Evolutionary conservation across 2,113 vertebrate genomes (phyloP), one percentile per base, ranked within the genome.

Genomic region (Herpetotheres cachinnans): DNA sequence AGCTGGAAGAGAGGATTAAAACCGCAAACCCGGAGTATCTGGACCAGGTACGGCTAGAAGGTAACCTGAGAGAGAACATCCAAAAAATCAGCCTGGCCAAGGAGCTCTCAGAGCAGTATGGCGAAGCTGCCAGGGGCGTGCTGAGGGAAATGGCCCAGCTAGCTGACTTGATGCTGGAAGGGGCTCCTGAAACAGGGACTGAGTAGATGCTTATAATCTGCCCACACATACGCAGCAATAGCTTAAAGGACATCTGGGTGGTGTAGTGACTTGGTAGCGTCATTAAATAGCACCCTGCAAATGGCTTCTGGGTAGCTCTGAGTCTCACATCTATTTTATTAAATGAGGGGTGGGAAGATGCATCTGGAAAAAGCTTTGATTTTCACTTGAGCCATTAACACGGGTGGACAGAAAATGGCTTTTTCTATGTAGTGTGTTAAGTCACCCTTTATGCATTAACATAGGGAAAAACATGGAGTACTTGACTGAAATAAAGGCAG

Each of bases 21-120:
- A 36, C 34, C 2, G 49, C 54, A 16, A 96, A 97, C 20, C 42
- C 15, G 3, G 97, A 77, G 12, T 94, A 96, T 85, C 98, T 98
- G 95, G 98, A 98, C 38, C 96, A 80, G 76, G 80, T 83, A 50
- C 80, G 97, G 54, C 93, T 98, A 6, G 70, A 63, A 38, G 92
- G 85, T 49, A 98, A 98, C 73, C 96, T 98, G 80, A 87, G 93
- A 77, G 97, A 97, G 80, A 98, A 98, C 91, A 79, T 98, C 15
- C 84, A 78, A 80, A 98, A 98, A 92, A 71, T 96, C 29, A 91
- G 18, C 13, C 92, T 97, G 95, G 98, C 97, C 15, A 97, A 92
- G 96, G 93, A 98, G 94, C 65, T 97, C 76, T 97, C 91, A 0
- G n/a, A 95, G 24, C 62, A n/a, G 49, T 98, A 97, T 40, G 96